Conservation (phyloP, 1,140 invertebrate species). For the Adelges cooleyi region DNA sequence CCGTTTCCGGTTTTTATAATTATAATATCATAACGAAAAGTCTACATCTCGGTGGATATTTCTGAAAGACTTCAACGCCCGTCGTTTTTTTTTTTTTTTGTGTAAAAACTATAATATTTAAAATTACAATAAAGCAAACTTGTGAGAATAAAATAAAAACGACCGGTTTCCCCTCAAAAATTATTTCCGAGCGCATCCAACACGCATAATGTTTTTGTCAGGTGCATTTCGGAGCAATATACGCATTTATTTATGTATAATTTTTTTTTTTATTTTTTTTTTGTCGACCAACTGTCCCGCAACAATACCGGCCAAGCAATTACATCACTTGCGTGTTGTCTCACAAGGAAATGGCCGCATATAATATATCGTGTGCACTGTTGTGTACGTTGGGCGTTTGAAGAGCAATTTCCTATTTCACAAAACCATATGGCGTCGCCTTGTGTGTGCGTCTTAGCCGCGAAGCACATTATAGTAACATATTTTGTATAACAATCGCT, state of each 20-base stretch:
- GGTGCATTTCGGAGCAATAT: conserved; percentile 21
- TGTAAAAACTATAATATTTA: too few species aligned
- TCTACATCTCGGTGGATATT: too few species aligned
- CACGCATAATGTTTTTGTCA: conserved; percentile 25
- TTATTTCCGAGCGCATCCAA: not conserved
- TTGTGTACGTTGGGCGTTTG: conserved; percentile 12
- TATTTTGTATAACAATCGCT: conserved; percentile 5
- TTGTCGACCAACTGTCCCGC: conserved; percentile 23
- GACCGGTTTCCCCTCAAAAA: not conserved
- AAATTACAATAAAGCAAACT: too few species aligned
- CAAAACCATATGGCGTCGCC: conserved; percentile 22
- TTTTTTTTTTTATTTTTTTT: conserved; percentile 3
- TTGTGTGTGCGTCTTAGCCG: not conserved
- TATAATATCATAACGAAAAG: too few species aligned
- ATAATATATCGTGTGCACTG: conserved; percentile 15
- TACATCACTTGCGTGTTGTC: conserved; percentile 24
- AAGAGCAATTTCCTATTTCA: conserved; percentile 29
- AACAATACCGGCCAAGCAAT: conserved; percentile 27
- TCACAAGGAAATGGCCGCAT: conserved; percentile 18
- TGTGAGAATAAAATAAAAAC: too few species aligned
- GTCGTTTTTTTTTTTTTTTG: too few species aligned
- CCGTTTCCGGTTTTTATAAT: too few species aligned
- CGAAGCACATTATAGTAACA: not conserved
- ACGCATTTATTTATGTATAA: not conserved
- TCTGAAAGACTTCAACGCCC: too few species aligned